phyloP scores from a whole-genome alignment of 2,888 invertebrate species.

The Erebia palarica region DNA sequence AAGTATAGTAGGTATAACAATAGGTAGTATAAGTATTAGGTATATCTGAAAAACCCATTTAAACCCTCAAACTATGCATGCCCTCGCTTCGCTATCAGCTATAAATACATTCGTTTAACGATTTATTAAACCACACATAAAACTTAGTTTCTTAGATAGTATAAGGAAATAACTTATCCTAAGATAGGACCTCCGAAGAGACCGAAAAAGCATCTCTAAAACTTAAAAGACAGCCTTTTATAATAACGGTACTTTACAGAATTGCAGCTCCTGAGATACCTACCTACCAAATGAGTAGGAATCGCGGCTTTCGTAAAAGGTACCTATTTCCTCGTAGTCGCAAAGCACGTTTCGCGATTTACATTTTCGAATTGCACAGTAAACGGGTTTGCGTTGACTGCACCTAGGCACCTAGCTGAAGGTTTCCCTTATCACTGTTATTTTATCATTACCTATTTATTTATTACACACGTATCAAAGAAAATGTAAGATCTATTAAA shows the following conservation, averaged over 20 bases:
- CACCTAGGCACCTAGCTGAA: neutral
- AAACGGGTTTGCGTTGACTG: slow-evolving; percentile 20
- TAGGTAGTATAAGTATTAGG: too few species aligned
- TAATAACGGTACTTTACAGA: slow-evolving; percentile 61
- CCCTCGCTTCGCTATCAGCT: too few species aligned
- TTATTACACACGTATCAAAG: neutral
- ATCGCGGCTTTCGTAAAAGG: slow-evolving; percentile 59
- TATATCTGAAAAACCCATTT: too few species aligned
- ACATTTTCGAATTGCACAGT: slow-evolving; percentile 46
- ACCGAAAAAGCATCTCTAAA: neutral
- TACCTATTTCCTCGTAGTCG: slow-evolving; percentile 53
- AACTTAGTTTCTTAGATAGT: neutral
- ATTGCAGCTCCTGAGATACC: slow-evolving; percentile 66
- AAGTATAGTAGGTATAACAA: too few species aligned
- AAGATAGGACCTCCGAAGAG: neutral
- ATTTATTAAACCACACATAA: too few species aligned
- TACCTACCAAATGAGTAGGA: slow-evolving; percentile 68
- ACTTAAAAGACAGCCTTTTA: slow-evolving; percentile 42
- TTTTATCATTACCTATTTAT: neutral
- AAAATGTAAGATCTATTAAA: too few species aligned
- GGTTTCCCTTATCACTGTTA: slow-evolving; percentile 11
- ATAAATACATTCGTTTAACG: too few species aligned
- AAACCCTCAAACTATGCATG: too few species aligned
- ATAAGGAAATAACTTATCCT: neutral
- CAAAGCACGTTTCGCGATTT: slow-evolving; percentile 57